A percentile compares a stretch with the other conserved stretches of the same genome.
Evolutionary conservation across 1,140 invertebrate genomes (phyloP).

Genomic region (Drosophila melanogaster): Release_6_plus_ISO1_MT NT_033777.3:23169001-23169500

Average conservation of each 20-base stretch:
- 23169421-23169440: too few relatives aligned
- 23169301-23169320: too few relatives aligned
- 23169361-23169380: too few relatives aligned
- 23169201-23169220: conserved; percentile 14
- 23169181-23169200: not conserved
- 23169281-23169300: too few relatives aligned
- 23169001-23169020: conserved; percentile 3
- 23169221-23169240: not conserved
- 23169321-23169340: too few relatives aligned
- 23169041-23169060: conserved; percentile 39
- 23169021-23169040: conserved; percentile 51
- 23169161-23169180: not conserved
- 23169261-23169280: not conserved
- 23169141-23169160: not conserved
- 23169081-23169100: conserved; percentile 24
- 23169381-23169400: too few relatives aligned
- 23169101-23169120: conserved; percentile 26
- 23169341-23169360: too few relatives aligned
- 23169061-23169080: conserved; percentile 12
- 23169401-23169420: too few relatives aligned
- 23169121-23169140: conserved; percentile 30
- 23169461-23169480: not conserved
- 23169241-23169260: not conserved
- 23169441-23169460: not conserved
- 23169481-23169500: not conserved